phyloP scores from a whole-genome alignment of 2,113 vertebrate genomes.

The Chitala chitala region DNA sequence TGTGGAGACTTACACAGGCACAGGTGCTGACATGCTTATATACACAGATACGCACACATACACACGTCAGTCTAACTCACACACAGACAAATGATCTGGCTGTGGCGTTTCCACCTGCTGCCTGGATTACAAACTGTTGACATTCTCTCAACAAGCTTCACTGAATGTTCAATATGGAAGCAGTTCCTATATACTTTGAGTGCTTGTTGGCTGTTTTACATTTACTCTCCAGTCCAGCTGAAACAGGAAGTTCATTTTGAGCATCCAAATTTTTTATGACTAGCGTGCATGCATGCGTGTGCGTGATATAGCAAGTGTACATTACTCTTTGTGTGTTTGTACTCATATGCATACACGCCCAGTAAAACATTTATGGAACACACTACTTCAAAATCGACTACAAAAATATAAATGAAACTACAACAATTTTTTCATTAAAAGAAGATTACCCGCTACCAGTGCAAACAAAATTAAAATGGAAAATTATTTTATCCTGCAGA shows the following conservation, averaged over 20 bases:
- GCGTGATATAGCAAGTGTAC: no score
- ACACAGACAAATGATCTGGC: not conserved
- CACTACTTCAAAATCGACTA: not conserved
- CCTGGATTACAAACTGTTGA: no score
- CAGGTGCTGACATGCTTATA: not conserved
- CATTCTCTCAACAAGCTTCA: no score
- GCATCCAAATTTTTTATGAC: no score
- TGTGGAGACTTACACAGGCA: not conserved
- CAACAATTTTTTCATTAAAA: conserved; percentile 18
- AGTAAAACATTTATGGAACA: not conserved
- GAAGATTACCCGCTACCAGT: not conserved
- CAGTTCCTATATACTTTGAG: no score
- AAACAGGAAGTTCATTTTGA: no score
- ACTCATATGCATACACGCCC: not conserved
- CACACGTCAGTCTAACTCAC: not conserved
- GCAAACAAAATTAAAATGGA: conserved; percentile 13
- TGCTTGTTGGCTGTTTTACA: no score
- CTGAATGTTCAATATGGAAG: no score
- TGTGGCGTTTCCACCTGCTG: no score
- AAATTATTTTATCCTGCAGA: conserved; percentile 10
- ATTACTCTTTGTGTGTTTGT: not conserved
- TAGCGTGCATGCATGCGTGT: no score
- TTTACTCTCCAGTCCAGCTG: no score
- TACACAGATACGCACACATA: not conserved
- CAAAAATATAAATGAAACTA: conserved; percentile 16